Percentiles rank a stretch among this genome's conserved stretches.
These are phyloP conservation scores for Nestor notabilis DNA, from an alignment of 2,113 vertebrate genomes.

Conservation along the genomic window DNA sequence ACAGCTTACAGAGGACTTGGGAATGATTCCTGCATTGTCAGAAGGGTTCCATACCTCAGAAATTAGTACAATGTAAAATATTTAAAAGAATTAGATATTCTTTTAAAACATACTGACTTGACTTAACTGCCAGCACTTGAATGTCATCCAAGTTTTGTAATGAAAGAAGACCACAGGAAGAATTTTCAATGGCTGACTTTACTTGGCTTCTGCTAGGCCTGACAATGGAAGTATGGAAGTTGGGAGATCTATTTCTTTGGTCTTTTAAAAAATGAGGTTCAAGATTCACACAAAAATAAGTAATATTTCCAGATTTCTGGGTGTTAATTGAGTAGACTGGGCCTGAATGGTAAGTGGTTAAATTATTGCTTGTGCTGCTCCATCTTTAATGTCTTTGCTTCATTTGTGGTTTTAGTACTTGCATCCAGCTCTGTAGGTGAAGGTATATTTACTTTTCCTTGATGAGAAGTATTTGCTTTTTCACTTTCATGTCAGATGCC, in stretches of 20 bases:
- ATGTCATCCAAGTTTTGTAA: not conserved
- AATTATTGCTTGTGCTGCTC: not conserved
- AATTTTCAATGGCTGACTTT: not conserved
- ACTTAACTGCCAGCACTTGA: not conserved
- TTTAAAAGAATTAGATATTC: not conserved
- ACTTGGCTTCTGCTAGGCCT: not conserved
- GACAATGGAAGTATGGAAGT: not conserved
- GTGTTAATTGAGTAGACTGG: not conserved
- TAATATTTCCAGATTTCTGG: not conserved
- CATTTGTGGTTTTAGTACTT: not conserved
- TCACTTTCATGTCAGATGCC: not conserved
- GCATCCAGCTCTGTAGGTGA: not conserved
- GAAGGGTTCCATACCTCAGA: not conserved
- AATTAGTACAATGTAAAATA: not conserved
- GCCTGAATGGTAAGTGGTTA: not conserved
- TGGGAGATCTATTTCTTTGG: not conserved
- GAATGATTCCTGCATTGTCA: not conserved
- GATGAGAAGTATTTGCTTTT: not conserved
- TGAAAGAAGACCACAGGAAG: not conserved
- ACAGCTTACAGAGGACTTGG: not conserved
- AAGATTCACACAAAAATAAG: not conserved
- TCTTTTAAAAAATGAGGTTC: not conserved
- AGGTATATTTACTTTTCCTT: not conserved
- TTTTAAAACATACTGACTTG: not conserved
- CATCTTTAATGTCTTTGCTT: not conserved